Evolutionary conservation across 2,113 vertebrate species (phyloP), one percentile per base, ranked within the genome.

Genomic region (Toxostoma redivivum): DNA sequence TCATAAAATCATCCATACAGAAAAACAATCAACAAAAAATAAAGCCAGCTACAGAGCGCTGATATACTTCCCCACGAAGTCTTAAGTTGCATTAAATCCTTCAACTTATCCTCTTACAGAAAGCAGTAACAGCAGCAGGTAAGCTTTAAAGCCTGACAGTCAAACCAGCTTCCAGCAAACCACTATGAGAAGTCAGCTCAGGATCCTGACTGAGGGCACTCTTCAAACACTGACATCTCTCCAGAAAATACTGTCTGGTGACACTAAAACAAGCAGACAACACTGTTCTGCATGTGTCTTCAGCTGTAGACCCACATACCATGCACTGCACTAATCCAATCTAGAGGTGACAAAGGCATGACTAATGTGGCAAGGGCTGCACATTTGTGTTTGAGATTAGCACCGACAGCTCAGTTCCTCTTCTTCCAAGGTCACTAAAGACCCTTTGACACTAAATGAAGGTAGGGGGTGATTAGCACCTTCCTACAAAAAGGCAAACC

Each of bases 291-390:
- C 44, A 5, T 28, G 61, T 22, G 51, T 76, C 73, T 82, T 86
- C 66, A 85, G 48, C 69, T 54, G 67, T 0, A 94, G 40, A 62
- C 33, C 76, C 53, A 76, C 77, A 80, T 25, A 76, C 19, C 1
- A 0, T n/a, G 58, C 21, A 5, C 65, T 44, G 65, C 60, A 51
- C 54, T 94, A 96, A 92, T 94, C 86, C 97, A 87, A 89, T 80
- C 86, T 50, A 76, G 87, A 88, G 72, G 88, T 91, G 88, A 96
- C 87, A 95, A 92, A 94, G 69, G 76, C 94, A 92, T 48, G 53
- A 88, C 79, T 94, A 85, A 93, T 71, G 79, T 73, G 80, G 69
- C 81, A 83, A 93, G 50, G 42, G 35, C 61, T 85, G 54, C 71
- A 57, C 71, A 30, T 77, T 94, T 87, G 30, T 74, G 81, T 69